Evolutionary conservation across 2,888 invertebrate genomes (phyloP).

Genomic region (Anaspis maculata): DNA sequence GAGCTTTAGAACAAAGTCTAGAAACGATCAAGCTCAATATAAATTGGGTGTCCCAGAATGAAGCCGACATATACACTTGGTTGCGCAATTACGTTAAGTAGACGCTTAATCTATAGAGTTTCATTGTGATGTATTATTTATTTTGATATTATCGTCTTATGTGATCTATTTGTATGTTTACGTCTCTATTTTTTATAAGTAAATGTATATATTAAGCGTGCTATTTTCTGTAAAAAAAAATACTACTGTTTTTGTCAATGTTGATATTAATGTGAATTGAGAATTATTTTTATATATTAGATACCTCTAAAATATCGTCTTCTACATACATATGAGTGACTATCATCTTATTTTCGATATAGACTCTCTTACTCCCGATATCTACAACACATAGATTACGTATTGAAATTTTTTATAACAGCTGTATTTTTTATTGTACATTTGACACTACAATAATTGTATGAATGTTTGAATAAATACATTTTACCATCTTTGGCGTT

Average conservation of each 20-base stretch:
- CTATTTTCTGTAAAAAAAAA: constrained; percentile 23
- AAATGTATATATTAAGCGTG: constrained; percentile 25
- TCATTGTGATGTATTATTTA: constrained; percentile 19
- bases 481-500: constrained; percentile 7
- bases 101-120: constrained; percentile 16
- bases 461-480: constrained; percentile 14
- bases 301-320: constrained; percentile 17
- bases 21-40: constrained; percentile 77
- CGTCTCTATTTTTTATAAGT: constrained; percentile 23
- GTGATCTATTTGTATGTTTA: constrained; percentile 23
- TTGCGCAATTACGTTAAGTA: constrained; percentile 33
- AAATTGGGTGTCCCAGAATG: constrained; percentile 63
- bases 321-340: constrained; percentile 16
- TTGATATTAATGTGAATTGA: constrained; percentile 23
- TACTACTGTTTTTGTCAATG: constrained; percentile 21
- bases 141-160: constrained; percentile 14
- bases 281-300: constrained; percentile 24
- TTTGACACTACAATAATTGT: constrained; percentile 11
- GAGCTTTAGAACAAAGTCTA: constrained; percentile 62
- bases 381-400: constrained; percentile 13
- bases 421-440: constrained; percentile 16
- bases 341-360: constrained; percentile 13
- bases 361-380: constrained; percentile 8
- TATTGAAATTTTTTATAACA: constrained; percentile 15
- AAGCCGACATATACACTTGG: constrained; percentile 46